Evolutionary conservation across 2,113 vertebrate species (phyloP).

Genomic region (cattle (Bos taurus)): DNA sequence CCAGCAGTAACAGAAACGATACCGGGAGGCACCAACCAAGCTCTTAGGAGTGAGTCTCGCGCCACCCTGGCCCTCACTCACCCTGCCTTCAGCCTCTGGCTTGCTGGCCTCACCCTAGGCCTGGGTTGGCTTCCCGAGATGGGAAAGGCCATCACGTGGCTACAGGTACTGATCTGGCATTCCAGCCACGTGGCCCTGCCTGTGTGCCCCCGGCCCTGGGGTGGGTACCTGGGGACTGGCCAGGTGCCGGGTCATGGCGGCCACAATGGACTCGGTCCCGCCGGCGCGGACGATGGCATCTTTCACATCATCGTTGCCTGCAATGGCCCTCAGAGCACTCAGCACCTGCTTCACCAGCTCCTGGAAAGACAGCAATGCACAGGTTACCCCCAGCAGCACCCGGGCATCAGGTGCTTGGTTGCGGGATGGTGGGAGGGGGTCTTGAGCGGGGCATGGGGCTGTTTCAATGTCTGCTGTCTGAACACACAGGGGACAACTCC

Average conservation of each 20-base stretch:
- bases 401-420: background rate
- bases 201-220: rapidly evolving
- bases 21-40: rapidly evolving
- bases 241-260: conserved; percentile 90
- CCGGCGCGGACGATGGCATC: conserved; percentile 89
- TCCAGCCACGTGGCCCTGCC: background rate
- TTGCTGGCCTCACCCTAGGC: background rate
- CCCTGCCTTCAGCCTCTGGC: background rate
- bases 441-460: background rate
- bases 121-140: background rate
- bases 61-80: background rate
- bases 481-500: background rate
- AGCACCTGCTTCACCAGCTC: conserved; percentile 93
- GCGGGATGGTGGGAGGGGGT: background rate
- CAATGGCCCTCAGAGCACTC: conserved; percentile 86
- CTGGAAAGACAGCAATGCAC: conserved; percentile 66
- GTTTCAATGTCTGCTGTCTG: background rate
- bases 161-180: background rate
- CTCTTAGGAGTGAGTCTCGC: background rate
- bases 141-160: background rate
- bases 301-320: conserved; percentile 95
- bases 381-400: background rate
- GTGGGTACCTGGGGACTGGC: conserved; percentile 83
- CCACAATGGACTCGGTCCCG: conserved; percentile 88
- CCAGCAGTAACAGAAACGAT: background rate